These are phyloP conservation scores for Crioceris asparagi DNA, from an alignment of 2,888 invertebrate species.

Conservation along the genomic window DNA sequence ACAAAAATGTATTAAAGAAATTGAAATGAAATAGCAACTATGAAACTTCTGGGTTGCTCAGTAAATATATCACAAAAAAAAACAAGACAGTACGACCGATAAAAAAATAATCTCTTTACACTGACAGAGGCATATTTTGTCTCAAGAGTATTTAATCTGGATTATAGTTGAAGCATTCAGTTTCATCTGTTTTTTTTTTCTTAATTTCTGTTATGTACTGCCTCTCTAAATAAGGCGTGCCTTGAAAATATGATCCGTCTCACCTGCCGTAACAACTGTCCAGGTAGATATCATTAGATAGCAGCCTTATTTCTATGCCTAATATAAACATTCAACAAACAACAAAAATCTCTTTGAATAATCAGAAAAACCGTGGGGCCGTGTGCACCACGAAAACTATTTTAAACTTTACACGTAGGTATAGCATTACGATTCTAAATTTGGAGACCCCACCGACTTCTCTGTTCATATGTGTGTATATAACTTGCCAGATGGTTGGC, in stretches of 20 bases:
- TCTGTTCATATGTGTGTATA: no score
- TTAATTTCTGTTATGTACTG: no score
- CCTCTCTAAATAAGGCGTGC: not conserved
- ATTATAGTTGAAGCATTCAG: no score
- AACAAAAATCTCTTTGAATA: conserved; percentile 17
- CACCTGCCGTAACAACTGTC: not conserved
- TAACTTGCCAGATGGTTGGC: conserved; percentile 29
- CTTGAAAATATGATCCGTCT: not conserved
- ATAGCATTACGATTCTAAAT: conserved; percentile 49
- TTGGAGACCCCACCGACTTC: conserved; percentile 36
- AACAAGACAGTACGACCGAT: no score
- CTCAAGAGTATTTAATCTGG: no score
- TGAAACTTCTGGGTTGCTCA: no score
- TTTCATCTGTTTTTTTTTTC: no score
- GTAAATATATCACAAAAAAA: not conserved
- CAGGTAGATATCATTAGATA: not conserved
- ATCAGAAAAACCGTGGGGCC: conserved; percentile 31
- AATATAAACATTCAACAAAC: no score
- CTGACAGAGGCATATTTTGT: no score
- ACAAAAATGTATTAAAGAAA: no score
- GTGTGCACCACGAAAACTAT: conserved; percentile 45
- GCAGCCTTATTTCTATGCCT: conserved; percentile 11
- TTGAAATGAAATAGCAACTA: no score
- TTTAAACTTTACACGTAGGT: conserved; percentile 45
- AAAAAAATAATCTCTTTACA: no score